These are phyloP conservation scores for Chelon labrosus DNA, from an alignment of 2,797 vertebrate genomes.

Conservation along the genomic window DNA sequence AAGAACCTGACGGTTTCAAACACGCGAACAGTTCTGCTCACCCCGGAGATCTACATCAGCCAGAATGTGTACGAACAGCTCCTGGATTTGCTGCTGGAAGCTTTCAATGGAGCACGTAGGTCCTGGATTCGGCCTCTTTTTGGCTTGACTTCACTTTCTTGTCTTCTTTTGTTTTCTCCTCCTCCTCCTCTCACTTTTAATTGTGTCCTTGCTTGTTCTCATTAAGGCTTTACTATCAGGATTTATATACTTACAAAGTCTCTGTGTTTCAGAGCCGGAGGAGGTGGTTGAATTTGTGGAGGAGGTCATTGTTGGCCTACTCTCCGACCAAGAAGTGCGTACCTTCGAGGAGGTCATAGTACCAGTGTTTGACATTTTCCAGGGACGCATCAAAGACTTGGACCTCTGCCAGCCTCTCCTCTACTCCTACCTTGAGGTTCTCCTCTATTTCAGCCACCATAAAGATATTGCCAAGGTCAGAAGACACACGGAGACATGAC, in stretches of 20 bases:
- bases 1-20: constrained; percentile 93
- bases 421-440: constrained; percentile 92
- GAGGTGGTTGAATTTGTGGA: constrained; percentile 93
- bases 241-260: constrained; percentile 19
- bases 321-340: constrained; percentile 93
- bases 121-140: constrained; percentile 41
- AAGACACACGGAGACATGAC: constrained; percentile 3
- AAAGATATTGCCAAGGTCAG: constrained; percentile 93
- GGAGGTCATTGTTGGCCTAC: constrained; percentile 90
- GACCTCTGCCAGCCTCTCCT: constrained; percentile 95
- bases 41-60: constrained; percentile 95
- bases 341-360: constrained; percentile 95
- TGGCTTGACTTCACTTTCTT: background rate
- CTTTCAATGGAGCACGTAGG: constrained; percentile 90
- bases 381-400: constrained; percentile 91
- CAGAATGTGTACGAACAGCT: constrained; percentile 96
- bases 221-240: background rate
- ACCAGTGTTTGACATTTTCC: constrained; percentile 92
- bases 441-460: constrained; percentile 95
- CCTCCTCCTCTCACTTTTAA: background rate
- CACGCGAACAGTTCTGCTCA: constrained; percentile 92
- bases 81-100: constrained; percentile 93
- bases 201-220: background rate
- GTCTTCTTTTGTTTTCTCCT: background rate
- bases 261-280: constrained; percentile 87